A percentile compares a stretch with the other conserved stretches of the same genome.
Conservation (phyloP, 2,113 vertebrate genomes). For the Silurus glanis region DNA sequence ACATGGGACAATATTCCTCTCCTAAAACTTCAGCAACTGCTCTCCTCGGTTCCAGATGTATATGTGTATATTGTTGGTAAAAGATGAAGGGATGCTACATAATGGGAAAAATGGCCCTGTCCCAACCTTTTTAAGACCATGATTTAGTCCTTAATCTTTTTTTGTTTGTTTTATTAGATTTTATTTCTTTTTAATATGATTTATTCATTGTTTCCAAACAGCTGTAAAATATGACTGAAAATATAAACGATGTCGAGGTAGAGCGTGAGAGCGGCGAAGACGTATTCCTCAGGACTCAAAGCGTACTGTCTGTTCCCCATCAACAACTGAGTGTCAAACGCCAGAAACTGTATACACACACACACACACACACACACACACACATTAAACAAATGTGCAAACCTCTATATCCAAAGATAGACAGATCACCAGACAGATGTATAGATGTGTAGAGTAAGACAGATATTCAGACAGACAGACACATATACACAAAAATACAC, state of each 20-base stretch:
- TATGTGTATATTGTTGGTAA: too few relatives aligned
- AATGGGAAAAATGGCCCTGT: too few relatives aligned
- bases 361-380: background rate
- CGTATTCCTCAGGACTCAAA: conserved; percentile 89
- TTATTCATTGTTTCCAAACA: conserved; percentile 81
- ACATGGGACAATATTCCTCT: too few relatives aligned
- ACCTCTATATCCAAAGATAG: too few relatives aligned
- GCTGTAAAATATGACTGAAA: conserved; percentile 89
- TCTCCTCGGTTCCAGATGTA: too few relatives aligned
- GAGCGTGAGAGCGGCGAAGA: conserved; percentile 91
- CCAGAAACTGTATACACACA: conserved; percentile 80
- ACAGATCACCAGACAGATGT: too few relatives aligned
- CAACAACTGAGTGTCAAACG: conserved; percentile 91
- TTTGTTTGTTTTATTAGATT: background rate
- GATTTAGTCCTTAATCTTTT: too few relatives aligned
- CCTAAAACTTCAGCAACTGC: too few relatives aligned
- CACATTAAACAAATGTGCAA: background rate
- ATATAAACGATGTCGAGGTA: conserved; percentile 95
- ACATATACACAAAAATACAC: background rate
- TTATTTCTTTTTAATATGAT: background rate
- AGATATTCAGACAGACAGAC: too few relatives aligned
- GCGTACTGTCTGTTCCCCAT: conserved; percentile 85
- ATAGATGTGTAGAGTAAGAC: too few relatives aligned
- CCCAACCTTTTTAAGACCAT: too few relatives aligned
- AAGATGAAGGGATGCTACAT: too few relatives aligned